A percentile compares a stretch with the other conserved stretches of the same genome.
phyloP scores from a whole-genome alignment of 2,113 vertebrate species.

The Jacana jacana region DNA sequence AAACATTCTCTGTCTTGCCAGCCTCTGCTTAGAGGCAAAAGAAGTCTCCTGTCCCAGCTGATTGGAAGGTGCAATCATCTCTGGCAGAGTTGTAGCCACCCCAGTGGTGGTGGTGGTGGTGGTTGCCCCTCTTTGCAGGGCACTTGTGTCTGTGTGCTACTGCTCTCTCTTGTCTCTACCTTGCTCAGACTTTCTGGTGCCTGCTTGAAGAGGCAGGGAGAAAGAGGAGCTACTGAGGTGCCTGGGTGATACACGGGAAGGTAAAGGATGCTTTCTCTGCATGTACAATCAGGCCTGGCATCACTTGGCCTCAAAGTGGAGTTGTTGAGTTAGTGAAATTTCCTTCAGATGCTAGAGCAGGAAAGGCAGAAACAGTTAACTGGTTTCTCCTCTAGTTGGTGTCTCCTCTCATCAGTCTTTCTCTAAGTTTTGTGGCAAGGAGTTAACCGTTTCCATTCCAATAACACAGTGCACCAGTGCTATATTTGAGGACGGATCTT shows the following conservation, averaged over 20 bases:
- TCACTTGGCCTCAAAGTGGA: conserved; percentile 28
- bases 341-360: neutral
- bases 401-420: neutral
- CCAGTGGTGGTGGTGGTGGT: fast-evolving
- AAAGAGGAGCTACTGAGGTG: neutral
- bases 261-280: neutral
- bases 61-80: fast-evolving
- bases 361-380: neutral
- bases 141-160: neutral
- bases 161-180: neutral
- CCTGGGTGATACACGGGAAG: neutral
- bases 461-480: neutral
- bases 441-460: neutral
- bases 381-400: neutral
- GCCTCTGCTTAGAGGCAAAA: neutral
- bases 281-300: neutral
- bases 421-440: neutral
- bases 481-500: neutral
- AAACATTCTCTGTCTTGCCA: neutral
- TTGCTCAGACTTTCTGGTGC: neutral
- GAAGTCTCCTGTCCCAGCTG: neutral
- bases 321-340: conserved; percentile 63
- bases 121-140: neutral
- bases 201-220: neutral
- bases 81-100: neutral